Evolutionary conservation across 2,113 vertebrate species (phyloP).

Genomic region (Corvus cornix): DNA sequence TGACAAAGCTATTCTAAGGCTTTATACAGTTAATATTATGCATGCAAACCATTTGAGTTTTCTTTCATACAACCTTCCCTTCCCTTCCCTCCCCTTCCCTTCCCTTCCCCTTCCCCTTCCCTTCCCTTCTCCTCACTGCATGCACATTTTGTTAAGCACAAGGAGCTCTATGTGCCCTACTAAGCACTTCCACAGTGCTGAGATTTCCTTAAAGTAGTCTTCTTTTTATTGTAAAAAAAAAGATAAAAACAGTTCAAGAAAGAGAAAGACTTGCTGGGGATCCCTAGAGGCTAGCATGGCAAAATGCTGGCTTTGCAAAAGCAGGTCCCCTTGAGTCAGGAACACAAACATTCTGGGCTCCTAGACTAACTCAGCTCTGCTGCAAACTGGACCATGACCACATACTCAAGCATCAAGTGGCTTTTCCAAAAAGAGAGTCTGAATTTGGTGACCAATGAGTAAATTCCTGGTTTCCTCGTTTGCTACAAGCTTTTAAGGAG

Average conservation of each 20-base stretch:
- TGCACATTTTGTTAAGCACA: background rate
- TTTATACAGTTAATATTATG: background rate
- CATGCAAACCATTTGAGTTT: background rate
- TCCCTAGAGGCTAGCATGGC: background rate
- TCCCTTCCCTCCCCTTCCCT: background rate
- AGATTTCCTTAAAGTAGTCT: background rate
- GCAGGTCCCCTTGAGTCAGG: background rate
- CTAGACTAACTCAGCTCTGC: background rate
- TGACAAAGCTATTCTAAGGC: background rate
- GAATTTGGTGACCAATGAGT: background rate
- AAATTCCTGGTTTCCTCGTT: background rate
- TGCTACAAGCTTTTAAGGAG: background rate
- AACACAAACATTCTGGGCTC: background rate
- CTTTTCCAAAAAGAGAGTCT: background rate
- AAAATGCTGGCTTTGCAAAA: background rate
- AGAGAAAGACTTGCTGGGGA: background rate
- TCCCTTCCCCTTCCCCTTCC: background rate
- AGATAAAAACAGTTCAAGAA: background rate
- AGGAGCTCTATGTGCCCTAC: background rate
- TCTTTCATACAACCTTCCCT: background rate
- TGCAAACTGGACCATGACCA: background rate
- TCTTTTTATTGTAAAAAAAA: background rate
- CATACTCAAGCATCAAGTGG: background rate
- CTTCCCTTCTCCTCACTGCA: background rate
- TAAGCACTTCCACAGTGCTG: background rate